Base-by-base conservation (phyloP, 2,113 vertebrate genomes). In the Oncorhynchus mykiss region DNA sequence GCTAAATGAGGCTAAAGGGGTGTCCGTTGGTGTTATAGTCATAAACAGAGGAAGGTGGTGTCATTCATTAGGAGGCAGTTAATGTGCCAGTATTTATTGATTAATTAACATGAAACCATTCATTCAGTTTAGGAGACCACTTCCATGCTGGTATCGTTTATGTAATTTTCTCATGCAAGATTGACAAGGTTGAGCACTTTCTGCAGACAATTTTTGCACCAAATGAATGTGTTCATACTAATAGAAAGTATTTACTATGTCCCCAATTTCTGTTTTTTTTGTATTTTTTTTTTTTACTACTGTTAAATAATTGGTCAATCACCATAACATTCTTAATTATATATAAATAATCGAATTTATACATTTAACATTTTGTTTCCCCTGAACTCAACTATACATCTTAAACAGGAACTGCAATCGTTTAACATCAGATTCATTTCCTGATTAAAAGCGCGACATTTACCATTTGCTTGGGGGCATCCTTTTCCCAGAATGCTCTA, bases 1-100 rank as follows among this genome's bases (percentile, higher is more conserved):
- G 95, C 94, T 95, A 95, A 98, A 97, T 93, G 90, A 88, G 89
- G 91, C 90, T 91, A 87, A 96, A 88, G 85, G 75, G 85, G 84
- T 73, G 54, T 48, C 54, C 60, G 29, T 49, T 54, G 57, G 59
- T 86, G 84, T 79, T 79, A 70, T 11, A 67, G 11, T 13, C n/a
- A 66, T 66, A 66, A 20, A 7, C 25, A 67, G 25, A 34, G 59
- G 8, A 22, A 9, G 59, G 59, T n/a, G 59, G 67, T 39, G 67
- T 39, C 67, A 68, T 80, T 76, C 74, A 65, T 70, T 49, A 48
- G 73, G 62, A 67, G 48, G 4, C 1, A 8, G 57, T 76, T 80
- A 80, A 64, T 78, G 59, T 48, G 59, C 68, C 27, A 72, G 76
- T 65, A 73, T 79, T 77, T 72, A 77, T 83, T 62, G 75, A 77